Conservation (phyloP, 64 coral and sea anemone species). For the Anthopleura sola region DNA sequence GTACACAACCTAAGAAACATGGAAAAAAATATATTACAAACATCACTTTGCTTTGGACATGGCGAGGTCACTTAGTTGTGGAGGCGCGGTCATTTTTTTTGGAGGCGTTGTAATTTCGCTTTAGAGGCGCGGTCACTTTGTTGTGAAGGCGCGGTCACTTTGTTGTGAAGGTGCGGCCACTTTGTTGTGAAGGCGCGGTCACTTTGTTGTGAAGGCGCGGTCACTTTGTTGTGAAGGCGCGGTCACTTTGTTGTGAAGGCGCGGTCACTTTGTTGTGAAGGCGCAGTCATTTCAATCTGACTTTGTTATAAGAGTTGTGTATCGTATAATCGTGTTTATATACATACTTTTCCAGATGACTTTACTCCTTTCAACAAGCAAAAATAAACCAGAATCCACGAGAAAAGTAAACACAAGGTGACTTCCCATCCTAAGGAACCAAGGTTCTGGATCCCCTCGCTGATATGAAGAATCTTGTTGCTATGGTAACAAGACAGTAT, state of each 20-base stretch:
- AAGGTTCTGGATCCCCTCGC: conserved; percentile 28
- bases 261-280: not conserved
- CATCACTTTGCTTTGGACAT: not conserved
- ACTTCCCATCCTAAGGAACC: conserved; percentile 46
- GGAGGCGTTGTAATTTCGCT: not conserved
- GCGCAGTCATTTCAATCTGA: too few species aligned
- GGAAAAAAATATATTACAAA: not conserved
- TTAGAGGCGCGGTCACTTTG: not conserved
- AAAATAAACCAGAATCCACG: conserved; percentile 37
- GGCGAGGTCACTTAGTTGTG: not conserved
- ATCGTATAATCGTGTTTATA: too few species aligned
- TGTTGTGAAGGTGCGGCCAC: not conserved
- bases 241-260: not conserved
- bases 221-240: not conserved
- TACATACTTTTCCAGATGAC: conserved; percentile 39
- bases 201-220: not conserved
- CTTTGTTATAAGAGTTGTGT: not conserved
- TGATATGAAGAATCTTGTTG: conserved; percentile 36
- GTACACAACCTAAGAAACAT: conserved; percentile 46
- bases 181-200: not conserved
- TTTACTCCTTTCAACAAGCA: conserved; percentile 50
- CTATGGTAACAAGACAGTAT: conserved; percentile 14
- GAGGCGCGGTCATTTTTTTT: not conserved
- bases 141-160: not conserved
- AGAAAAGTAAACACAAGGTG: conserved; percentile 32